Percentiles rank a stretch among this genome's conserved stretches.
Conservation (phyloP, 2,888 invertebrate genomes). For the Parascotia fuliginaria region DNA sequence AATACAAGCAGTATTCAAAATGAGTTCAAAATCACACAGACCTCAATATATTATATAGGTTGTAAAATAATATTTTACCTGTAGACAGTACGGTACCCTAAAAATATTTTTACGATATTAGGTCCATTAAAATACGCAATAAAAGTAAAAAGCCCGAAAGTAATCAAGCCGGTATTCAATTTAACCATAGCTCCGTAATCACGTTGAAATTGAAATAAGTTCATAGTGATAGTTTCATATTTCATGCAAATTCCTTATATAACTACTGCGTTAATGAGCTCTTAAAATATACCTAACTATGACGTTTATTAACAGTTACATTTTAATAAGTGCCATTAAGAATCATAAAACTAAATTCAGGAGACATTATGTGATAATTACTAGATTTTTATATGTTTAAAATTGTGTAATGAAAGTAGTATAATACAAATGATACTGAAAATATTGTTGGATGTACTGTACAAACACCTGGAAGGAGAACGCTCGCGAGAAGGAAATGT, state of each 20-base stretch:
- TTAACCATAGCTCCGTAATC: not conserved
- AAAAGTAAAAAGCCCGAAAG: conserved; percentile 21
- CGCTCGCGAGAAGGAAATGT: no score
- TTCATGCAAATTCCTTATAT: conserved; percentile 23
- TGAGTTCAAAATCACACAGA: no score
- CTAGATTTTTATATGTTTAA: not conserved
- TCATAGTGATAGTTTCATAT: conserved; percentile 7
- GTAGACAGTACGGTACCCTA: not conserved
- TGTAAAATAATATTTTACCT: no score
- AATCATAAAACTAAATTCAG: conserved; percentile 16
- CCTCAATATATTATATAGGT: no score
- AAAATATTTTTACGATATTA: conserved; percentile 40
- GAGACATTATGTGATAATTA: not conserved
- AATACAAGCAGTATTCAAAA: no score
- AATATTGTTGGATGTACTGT: no score
- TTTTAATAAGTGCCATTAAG: conserved; percentile 15
- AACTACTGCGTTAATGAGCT: conserved; percentile 2
- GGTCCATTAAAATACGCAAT: conserved; percentile 35
- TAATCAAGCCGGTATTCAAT: conserved; percentile 5
- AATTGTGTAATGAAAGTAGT: no score
- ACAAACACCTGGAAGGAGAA: no score
- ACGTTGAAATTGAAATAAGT: conserved; percentile 7
- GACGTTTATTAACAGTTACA: conserved; percentile 13
- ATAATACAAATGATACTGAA: no score
- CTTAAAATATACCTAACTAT: conserved; percentile 16